Conservation (phyloP, 2,888 invertebrate genomes). For the Xestia rhomboidea region DNA sequence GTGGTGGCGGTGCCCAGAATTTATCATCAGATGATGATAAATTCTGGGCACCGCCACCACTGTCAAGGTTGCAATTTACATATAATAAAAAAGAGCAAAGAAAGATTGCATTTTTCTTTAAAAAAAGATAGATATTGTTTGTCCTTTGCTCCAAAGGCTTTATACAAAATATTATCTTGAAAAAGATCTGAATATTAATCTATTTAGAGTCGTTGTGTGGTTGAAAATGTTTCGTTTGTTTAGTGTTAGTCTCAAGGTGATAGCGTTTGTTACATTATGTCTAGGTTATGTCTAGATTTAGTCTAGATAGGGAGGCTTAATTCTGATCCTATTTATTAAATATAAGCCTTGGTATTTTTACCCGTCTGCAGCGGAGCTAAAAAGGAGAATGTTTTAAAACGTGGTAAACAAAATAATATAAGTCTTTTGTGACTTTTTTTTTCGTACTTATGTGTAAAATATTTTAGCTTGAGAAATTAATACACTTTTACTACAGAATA, state of each 20-base stretch:
- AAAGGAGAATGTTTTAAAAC: not conserved
- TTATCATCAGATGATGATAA: not conserved
- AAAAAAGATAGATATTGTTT: not conserved
- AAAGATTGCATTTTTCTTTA: not conserved
- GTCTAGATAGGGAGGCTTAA: constrained; percentile 53
- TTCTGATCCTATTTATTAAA: constrained; percentile 33
- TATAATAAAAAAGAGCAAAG: not conserved
- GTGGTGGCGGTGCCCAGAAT: too few relatives aligned
- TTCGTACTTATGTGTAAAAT: not conserved
- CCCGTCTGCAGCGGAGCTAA: not conserved
- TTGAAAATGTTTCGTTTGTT: constrained; percentile 63
- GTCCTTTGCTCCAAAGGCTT: constrained; percentile 51
- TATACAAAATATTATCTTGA: constrained; percentile 68
- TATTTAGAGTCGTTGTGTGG: constrained; percentile 56
- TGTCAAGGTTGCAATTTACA: not conserved
- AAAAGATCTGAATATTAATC: constrained; percentile 76
- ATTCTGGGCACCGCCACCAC: not conserved
- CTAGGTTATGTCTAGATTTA: constrained; percentile 56
- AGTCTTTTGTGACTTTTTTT: not conserved
- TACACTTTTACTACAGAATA: not conserved
- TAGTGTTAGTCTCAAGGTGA: constrained; percentile 68
- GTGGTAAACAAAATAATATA: not conserved
- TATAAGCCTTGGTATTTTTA: not conserved
- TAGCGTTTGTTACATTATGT: constrained; percentile 64
- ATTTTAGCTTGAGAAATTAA: not conserved